Conservation (phyloP, 2,113 vertebrate species). For the Mola mola region DNA sequence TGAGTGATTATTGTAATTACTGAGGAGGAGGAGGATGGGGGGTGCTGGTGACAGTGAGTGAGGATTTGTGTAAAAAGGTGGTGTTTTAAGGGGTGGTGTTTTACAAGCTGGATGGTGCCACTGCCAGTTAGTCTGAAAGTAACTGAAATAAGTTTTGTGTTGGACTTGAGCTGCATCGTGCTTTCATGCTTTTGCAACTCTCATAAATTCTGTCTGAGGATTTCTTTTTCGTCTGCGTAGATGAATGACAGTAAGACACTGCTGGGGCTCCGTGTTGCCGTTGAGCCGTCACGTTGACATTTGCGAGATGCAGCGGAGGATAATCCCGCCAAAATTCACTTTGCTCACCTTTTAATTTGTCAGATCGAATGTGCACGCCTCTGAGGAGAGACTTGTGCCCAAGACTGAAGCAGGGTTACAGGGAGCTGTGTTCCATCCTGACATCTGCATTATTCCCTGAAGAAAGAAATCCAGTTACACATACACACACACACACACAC, state of each 20-base stretch:
- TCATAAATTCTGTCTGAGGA: not conserved
- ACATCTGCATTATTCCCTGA: slow-evolving; percentile 35
- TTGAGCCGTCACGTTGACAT: slow-evolving; percentile 15
- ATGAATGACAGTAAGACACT: slow-evolving; percentile 53
- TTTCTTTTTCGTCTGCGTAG: slow-evolving; percentile 34
- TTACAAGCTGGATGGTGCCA: slow-evolving; percentile 71
- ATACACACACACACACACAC: slow-evolving; percentile 21
- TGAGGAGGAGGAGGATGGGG: slow-evolving; percentile 31
- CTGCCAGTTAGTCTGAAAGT: slow-evolving; percentile 50
- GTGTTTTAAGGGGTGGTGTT: slow-evolving; percentile 25
- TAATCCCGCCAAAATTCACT: slow-evolving; percentile 34
- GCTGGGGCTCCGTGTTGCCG: not conserved
- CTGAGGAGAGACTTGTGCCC: too few relatives aligned
- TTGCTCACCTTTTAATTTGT: slow-evolving; percentile 37
- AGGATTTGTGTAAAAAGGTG: slow-evolving; percentile 38
- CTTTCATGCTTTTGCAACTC: slow-evolving; percentile 10
- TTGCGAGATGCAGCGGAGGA: slow-evolving; percentile 25
- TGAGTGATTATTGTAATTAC: slow-evolving; percentile 80
- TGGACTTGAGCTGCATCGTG: slow-evolving; percentile 14
- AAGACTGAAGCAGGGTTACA: slow-evolving; percentile 8
- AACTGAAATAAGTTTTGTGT: slow-evolving; percentile 27
- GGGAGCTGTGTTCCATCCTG: slow-evolving; percentile 22
- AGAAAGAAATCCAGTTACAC: slow-evolving; percentile 42
- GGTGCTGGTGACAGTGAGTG: slow-evolving; percentile 42
- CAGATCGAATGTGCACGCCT: slow-evolving; percentile 33